phyloP scores from a whole-genome alignment of 2,113 vertebrate species.

The Urocolius indicus region DNA sequence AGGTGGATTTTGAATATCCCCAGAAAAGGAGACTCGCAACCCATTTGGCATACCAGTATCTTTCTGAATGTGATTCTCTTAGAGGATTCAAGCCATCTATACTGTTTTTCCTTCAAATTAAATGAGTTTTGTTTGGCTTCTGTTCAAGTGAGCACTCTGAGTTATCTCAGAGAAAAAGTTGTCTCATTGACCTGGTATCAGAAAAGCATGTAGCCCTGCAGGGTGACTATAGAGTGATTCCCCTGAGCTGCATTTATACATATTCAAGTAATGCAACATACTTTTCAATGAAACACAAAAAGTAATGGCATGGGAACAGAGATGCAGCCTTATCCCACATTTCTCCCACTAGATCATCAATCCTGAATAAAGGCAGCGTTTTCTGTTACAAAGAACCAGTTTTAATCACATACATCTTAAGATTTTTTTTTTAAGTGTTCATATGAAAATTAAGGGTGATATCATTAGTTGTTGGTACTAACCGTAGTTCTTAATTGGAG shows the following conservation, averaged over 20 bases:
- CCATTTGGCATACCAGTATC: not conserved
- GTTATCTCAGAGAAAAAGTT: not conserved
- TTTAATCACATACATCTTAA: not conserved
- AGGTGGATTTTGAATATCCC: too few relatives aligned
- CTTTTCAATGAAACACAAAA: not conserved
- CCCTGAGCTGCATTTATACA: not conserved
- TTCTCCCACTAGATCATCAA: not conserved
- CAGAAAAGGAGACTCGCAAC: too few relatives aligned
- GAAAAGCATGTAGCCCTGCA: not conserved
- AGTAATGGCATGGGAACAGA: not conserved
- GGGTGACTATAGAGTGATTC: not conserved
- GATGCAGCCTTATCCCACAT: not conserved
- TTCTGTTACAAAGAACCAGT: not conserved
- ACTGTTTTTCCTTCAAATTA: not conserved
- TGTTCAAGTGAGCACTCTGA: not conserved
- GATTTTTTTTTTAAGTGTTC: not conserved
- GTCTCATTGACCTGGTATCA: not conserved
- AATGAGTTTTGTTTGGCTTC: not conserved
- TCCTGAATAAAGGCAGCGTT: not conserved
- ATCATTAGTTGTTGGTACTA: not conserved
- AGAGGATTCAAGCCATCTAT: not conserved
- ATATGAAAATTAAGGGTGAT: not conserved
- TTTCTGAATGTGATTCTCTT: not conserved
- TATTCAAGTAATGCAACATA: not conserved
- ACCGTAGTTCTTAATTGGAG: not conserved